A percentile compares a stretch with the other conserved stretches of the same genome.
phyloP scores from a whole-genome alignment of 1,140 invertebrate species.

The Drosophila tsacasi region DNA sequence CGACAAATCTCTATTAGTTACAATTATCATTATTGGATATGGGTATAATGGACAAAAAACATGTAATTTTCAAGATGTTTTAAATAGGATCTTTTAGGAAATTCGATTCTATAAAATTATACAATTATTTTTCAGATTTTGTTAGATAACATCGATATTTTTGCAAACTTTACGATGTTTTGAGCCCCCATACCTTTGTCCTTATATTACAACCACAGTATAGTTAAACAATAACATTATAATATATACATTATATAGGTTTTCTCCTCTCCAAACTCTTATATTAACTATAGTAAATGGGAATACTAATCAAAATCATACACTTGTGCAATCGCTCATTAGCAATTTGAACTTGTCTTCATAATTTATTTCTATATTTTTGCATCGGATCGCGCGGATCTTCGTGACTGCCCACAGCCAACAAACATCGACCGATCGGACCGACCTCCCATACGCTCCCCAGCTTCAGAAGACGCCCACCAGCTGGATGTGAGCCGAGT shows the following conservation, averaged over 20 bases:
- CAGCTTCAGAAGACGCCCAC: constrained; percentile 42
- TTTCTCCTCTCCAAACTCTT: neutral
- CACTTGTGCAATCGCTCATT: constrained; percentile 59
- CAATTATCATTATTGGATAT: too few species aligned
- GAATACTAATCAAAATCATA: constrained; percentile 61
- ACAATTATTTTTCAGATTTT: neutral
- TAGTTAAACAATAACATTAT: neutral
- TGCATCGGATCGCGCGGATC: constrained; percentile 23
- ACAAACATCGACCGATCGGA: neutral
- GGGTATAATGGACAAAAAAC: too few species aligned
- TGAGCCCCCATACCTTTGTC: neutral
- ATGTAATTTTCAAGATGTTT: too few species aligned
- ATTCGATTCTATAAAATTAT: neutral
- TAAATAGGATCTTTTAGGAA: too few species aligned
- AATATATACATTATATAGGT: neutral
- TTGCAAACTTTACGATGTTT: neutral
- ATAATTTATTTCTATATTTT: constrained; percentile 42
- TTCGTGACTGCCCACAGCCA: constrained; percentile 53
- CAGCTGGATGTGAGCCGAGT: constrained; percentile 2
- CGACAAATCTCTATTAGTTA: neutral
- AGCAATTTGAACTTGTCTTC: constrained; percentile 43
- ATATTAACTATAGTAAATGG: constrained; percentile 48
- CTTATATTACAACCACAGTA: neutral
- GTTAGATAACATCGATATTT: neutral
- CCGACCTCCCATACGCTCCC: neutral